Evolutionary conservation across 2,113 vertebrate species (phyloP), one percentile per base, ranked within the genome.

Genomic region (Elephantulus edwardii): DNA sequence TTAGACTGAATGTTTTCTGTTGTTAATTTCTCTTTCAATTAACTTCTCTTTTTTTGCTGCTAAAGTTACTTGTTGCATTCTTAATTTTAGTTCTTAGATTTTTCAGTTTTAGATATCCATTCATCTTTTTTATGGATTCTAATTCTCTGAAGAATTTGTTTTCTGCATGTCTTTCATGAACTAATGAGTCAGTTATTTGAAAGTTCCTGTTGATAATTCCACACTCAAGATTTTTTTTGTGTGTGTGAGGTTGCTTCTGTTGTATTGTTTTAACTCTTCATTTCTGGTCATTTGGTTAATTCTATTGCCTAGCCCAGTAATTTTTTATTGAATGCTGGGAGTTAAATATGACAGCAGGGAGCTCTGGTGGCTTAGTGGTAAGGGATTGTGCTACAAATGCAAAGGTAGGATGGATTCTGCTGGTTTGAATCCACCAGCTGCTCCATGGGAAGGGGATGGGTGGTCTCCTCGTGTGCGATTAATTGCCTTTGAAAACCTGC

Each of bases 241-340:
- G 79, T 60, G 38, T 75, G 17, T 62, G 50, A 28, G 26, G 54
- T 33, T 66, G 48, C 64, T 54, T 79, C 42, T 76, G 1, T 70
- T 82, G 46, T 66, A 38, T 46, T 68, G n/a, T 44, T 19, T 3
- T 6, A 1, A 2, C 4, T 30, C 20, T 58, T 76, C 4, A 20
- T 76, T 90, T 77, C 74, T 90, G 40, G 30, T 50, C 54, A n/a
- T 87, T 92, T 92, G 26, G n/a, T 85, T 46, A 8, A 58, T n/a
- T 92, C 24, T 81, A 2, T 80, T 84, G 38, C 6, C 58, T 35
- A 28, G n/a, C 24, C 19, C 40, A 35, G 14, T 78, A 44, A 33
- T 60, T 78, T 90, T 78, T 38, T 30, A 58, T 19, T 86, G 48
- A 88, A 56, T 56, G 54, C 54, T 56, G 54, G 54, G 54, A 4